Evolutionary conservation across 2,113 vertebrate species (phyloP).

Genomic region (Zeus faber): DNA sequence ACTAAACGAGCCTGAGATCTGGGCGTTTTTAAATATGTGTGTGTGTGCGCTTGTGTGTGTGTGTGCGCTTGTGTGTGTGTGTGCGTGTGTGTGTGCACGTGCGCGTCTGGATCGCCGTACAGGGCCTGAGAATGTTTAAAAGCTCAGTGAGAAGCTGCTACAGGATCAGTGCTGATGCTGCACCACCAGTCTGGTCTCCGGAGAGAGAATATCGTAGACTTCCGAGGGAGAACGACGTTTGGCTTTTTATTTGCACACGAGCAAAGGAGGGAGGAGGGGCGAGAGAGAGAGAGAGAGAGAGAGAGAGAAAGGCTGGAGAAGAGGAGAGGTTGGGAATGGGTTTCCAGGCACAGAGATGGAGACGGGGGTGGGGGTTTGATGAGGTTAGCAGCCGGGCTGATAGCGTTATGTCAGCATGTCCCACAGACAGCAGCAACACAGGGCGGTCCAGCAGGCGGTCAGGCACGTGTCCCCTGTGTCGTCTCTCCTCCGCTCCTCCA

Average conservation of each 20-base stretch:
- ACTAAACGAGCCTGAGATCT: conserved; percentile 54
- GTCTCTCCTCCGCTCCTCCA: conserved; percentile 86
- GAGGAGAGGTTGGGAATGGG: background rate
- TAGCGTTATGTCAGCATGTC: conserved; percentile 89
- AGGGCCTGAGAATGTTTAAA: conserved; percentile 34
- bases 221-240: conserved; percentile 18
- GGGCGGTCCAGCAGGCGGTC: conserved; percentile 92
- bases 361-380: conserved; percentile 10
- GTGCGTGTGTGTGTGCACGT: background rate
- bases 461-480: conserved; percentile 83
- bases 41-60: conserved; percentile 9
- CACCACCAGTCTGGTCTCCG: conserved; percentile 9
- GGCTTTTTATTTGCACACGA: conserved; percentile 30
- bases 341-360: conserved; percentile 46
- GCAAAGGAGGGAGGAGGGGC: conserved; percentile 10
- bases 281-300: conserved; percentile 30
- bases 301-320: background rate
- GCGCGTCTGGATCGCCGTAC: conserved; percentile 11
- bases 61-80: conserved; percentile 1
- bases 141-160: too few species aligned
- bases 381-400: conserved; percentile 12
- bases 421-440: conserved; percentile 97
- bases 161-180: conserved; percentile 27
- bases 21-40: background rate
- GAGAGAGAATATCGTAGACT: conserved; percentile 7